Percentiles rank a stretch among this genome's conserved stretches.
Conservation (phyloP, 2,797 vertebrate genomes). For the Spinibarbus caldwelli region DNA sequence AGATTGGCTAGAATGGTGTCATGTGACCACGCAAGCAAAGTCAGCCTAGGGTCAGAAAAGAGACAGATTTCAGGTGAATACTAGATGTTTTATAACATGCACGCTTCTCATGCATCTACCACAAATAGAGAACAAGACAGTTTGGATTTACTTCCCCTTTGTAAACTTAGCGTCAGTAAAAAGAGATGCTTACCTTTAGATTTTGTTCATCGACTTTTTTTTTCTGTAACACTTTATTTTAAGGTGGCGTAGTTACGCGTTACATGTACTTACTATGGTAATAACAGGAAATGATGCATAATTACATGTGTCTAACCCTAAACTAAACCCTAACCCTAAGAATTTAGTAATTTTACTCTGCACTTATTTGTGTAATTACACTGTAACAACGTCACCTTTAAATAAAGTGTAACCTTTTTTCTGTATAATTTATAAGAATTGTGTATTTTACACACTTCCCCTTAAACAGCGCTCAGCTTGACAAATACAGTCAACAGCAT, state of each 20-base stretch:
- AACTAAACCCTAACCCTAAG: background rate
- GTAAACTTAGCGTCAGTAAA: background rate
- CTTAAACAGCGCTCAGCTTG: too few relatives aligned
- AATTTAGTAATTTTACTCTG: background rate
- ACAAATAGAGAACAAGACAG: background rate
- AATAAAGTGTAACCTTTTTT: background rate
- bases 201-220: background rate
- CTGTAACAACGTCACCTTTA: background rate
- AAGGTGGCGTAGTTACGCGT: background rate
- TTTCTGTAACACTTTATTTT: background rate
- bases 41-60: conserved; percentile 86
- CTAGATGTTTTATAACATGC: conserved; percentile 49
- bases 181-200: background rate
- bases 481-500: too few relatives aligned
- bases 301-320: background rate
- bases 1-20: conserved; percentile 95
- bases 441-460: too few relatives aligned
- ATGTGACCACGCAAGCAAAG: conserved; percentile 84
- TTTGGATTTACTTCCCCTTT: background rate
- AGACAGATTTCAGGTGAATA: conserved; percentile 84
- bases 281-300: background rate
- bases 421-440: background rate
- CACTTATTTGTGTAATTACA: background rate
- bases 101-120: background rate
- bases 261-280: background rate